phyloP scores from a whole-genome alignment of 2,888 invertebrate species.

The Athalia cordata region DNA sequence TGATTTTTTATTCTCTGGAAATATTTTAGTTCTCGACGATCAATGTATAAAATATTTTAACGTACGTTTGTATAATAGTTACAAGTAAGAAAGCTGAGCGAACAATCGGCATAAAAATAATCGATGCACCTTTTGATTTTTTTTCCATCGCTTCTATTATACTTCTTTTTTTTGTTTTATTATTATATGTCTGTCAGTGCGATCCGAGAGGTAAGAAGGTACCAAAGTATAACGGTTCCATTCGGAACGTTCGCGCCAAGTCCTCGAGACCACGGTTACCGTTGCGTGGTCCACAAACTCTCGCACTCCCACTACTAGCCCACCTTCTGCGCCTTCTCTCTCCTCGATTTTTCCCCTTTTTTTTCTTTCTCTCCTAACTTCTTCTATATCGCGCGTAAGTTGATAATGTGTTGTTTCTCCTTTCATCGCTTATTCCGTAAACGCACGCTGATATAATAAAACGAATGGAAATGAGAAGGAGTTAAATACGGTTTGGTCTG shows the following conservation, averaged over 20 bases:
- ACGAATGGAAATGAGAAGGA: too few relatives aligned
- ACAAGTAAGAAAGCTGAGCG: neutral
- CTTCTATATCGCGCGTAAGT: neutral
- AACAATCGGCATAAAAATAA: slow-evolving; percentile 29
- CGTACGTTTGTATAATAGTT: too few relatives aligned
- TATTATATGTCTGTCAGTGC: neutral
- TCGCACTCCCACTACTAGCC: slow-evolving; percentile 43
- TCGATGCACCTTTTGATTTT: neutral
- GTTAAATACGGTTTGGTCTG: too few relatives aligned
- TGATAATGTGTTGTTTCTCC: too few relatives aligned
- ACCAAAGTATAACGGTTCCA: slow-evolving; percentile 36
- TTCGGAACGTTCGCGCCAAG: slow-evolving; percentile 48
- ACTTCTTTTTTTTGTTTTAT: neutral
- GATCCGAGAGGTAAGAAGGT: slow-evolving; percentile 1
- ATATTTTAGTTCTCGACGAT: neutral
- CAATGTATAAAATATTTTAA: too few relatives aligned
- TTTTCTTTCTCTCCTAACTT: neutral
- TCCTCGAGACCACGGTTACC: slow-evolving; percentile 61
- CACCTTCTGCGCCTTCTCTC: slow-evolving; percentile 19
- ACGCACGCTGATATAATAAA: too few relatives aligned
- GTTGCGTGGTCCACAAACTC: slow-evolving; percentile 72
- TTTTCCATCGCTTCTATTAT: too few relatives aligned
- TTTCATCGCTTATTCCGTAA: too few relatives aligned
- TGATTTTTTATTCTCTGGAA: neutral
- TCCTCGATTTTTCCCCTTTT: neutral